These are phyloP conservation scores for Phyllotis vaccarum DNA, from an alignment of 2,797 vertebrate genomes.

Conservation along the genomic window DNA sequence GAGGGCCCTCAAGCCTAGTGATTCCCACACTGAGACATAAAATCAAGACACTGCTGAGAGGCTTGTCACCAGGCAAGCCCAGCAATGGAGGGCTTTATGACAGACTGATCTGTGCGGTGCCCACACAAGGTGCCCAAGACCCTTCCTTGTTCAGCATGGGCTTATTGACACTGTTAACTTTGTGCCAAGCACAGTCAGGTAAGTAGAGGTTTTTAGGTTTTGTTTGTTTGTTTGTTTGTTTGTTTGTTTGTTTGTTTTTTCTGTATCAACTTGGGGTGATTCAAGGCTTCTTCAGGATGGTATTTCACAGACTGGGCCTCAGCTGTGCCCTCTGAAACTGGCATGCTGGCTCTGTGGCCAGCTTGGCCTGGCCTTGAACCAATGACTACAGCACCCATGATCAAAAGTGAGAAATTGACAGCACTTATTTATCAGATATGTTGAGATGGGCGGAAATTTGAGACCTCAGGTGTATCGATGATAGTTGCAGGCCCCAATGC, in stretches of 20 bases:
- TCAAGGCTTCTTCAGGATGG: not conserved
- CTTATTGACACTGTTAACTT: not conserved
- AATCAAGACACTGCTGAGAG: not conserved
- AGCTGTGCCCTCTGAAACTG: not conserved
- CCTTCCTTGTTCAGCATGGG: fast-evolving
- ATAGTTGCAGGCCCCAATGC: fast-evolving
- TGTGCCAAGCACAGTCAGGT: not conserved
- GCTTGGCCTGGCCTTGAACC: not conserved
- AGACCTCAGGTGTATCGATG: fast-evolving
- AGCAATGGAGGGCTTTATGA: not conserved
- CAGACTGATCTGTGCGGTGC: too few species aligned
- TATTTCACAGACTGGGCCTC: not conserved
- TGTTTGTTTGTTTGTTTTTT: too few species aligned
- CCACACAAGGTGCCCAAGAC: fast-evolving
- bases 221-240: too few species aligned
- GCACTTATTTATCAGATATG: fast-evolving
- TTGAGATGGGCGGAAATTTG: not conserved
- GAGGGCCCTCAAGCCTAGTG: not conserved
- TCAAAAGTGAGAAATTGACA: fast-evolving
- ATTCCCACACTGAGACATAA: too few species aligned
- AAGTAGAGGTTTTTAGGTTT: too few species aligned
- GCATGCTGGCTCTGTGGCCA: not conserved
- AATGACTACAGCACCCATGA: fast-evolving
- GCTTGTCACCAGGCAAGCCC: not conserved
- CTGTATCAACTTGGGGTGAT: too few species aligned